Base-by-base conservation (phyloP, 2,113 vertebrate genomes). In the Urocitellus parryii region DNA sequence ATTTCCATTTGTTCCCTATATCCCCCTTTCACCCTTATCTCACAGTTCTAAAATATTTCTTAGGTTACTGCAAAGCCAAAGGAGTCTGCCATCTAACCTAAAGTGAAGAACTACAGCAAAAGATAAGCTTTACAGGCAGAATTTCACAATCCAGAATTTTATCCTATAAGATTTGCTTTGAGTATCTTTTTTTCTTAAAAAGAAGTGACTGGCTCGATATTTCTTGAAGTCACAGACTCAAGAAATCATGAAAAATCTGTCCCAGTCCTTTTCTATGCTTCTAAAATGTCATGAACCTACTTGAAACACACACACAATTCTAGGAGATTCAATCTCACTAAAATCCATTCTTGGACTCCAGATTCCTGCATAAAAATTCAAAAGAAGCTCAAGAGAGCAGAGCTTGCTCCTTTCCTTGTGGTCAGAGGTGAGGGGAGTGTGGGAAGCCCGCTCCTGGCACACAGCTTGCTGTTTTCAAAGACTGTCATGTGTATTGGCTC, bases 391-490 rank as follows among this genome's bases (percentile, higher is more conserved):
- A 7, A 0, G 20, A 9, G 53, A 27, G 18, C 0, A 0, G 32
- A 11, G 37, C 13, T 29, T 8, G 0, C 0, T 1, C 45, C 80
- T 51, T 10, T 24, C 56, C 14, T 17, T 0, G 39, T 1, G 32
- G 58, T 32, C 53, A 58, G 5, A 42, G 2, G 34, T 24, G 72
- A 32, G 37, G 20, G 1, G 42, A 27, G 24, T 0, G 53, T 56
- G 11, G 3, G 0, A 4, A 70, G 39, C 6, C 2, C 56, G 11
- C 37, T 7, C 8, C 0, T 2, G 2, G 61, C 0, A 61, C 18
- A 53, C 48, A 3, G 20, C 34, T 61, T 4, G 12, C 10, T 0
- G 0, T n/a, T 77, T 77, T 61, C 68, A 58, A 17, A 58, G 20
- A 4, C 29, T 53, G 42, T 65, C 87, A 14, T 25, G 0, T 2